Percentiles rank a stretch among this genome's conserved stretches.
These are phyloP conservation scores for Pachypsylla venusta DNA, from an alignment of 1,140 invertebrate genomes.

Conservation along the genomic window DNA sequence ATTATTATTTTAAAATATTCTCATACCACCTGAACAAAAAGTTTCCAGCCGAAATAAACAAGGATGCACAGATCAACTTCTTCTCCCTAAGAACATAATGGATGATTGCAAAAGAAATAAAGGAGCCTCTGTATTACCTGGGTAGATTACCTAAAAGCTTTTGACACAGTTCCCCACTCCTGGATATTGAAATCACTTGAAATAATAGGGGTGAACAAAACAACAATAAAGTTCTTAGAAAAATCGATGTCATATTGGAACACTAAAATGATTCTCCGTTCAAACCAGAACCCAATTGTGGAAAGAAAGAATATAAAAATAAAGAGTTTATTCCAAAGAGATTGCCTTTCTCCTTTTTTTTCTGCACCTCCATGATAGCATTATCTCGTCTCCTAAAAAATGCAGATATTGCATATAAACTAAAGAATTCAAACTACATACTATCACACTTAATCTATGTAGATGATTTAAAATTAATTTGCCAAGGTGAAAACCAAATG, in stretches of 20 bases:
- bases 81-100: too few species aligned
- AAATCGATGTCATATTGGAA: background rate
- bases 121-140: too few species aligned
- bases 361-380: background rate
- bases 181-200: constrained; percentile 19
- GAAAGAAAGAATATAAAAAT: background rate
- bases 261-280: background rate
- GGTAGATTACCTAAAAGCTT: background rate
- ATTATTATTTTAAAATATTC: too few species aligned
- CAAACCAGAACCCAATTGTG: background rate
- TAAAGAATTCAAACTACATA: background rate
- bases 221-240: background rate
- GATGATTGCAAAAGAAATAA: too few species aligned
- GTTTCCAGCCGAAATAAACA: too few species aligned
- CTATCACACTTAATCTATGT: background rate
- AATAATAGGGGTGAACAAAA: constrained; percentile 12
- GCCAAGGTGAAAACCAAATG: background rate
- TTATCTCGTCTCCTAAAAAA: background rate
- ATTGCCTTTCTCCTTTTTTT: background rate
- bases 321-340: constrained; percentile 5
- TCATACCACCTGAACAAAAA: too few species aligned
- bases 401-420: background rate
- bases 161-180: background rate
- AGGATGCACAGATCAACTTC: too few species aligned
- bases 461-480: background rate